phyloP scores from a whole-genome alignment of 2,797 vertebrate species.

The Triplophysa yarkandensis region DNA sequence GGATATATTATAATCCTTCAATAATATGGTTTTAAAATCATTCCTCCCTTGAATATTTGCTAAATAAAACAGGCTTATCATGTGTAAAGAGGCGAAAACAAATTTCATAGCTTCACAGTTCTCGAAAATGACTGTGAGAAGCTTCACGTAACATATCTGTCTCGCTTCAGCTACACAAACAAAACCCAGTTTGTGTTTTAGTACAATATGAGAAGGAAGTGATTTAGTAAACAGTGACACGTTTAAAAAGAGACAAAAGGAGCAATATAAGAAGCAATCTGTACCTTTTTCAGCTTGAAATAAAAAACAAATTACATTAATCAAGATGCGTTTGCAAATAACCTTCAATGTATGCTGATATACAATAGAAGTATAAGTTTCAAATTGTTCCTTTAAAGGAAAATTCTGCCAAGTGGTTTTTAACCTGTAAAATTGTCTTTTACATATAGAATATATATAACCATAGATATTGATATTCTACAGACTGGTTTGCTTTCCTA shows the following conservation, averaged over 20 bases:
- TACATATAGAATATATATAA: no score
- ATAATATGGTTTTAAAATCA: neutral
- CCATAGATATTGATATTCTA: no score
- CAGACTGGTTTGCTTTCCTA: no score
- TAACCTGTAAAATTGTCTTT: no score
- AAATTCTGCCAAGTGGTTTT: no score
- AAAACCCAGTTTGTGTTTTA: neutral
- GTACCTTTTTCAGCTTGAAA: no score
- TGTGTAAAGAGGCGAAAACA: slow-evolving; percentile 5
- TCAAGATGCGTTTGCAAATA: no score
- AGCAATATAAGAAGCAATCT: no score
- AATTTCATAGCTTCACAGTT: slow-evolving; percentile 4
- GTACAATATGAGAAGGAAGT: neutral
- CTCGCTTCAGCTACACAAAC: neutral
- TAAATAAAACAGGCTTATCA: slow-evolving; percentile 5
- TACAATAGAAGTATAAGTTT: no score
- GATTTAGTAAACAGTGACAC: neutral
- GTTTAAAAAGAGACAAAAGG: neutral
- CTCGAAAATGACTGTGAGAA: neutral
- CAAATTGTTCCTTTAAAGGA: no score
- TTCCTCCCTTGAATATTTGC: neutral
- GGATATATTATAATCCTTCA: neutral
- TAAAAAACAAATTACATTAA: no score
- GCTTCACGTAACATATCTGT: neutral
- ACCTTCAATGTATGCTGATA: no score